Evolutionary conservation across 2,797 vertebrate species (phyloP), one percentile per base, ranked within the genome.

Genomic region (Lepidocolaptes lacrymiger): DNA sequence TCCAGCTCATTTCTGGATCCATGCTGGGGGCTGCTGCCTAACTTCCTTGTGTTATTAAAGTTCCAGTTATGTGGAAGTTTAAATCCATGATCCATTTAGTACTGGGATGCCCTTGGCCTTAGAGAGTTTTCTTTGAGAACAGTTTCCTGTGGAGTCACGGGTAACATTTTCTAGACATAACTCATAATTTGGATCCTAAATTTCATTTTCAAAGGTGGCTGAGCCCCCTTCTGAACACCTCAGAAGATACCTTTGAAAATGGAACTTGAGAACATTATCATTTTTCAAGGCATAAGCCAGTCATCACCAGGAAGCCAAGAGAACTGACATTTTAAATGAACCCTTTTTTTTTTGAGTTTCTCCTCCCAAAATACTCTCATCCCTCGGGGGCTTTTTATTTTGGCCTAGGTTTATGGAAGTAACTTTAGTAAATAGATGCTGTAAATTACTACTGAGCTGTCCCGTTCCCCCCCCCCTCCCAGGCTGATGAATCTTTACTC

Each of bases 21-120:
- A 0, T 12, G 0, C 17, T 4, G 51, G 37, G 71, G 32, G 59
- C 71, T 93, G 55, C 48, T 28, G 41, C 34, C 23, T 20, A 9
- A 1, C 3, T 20, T 63, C 51, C 3, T 6, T 18, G 1, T 7
- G 14, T 21, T 51, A 14, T 2, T 44, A 19, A 52, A 34, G 14
- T 18, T 43, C 3, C 9, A 54, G 58, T 24, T 36, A 13, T 5
- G 12, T 44, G 14, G 36, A n/a, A 39, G 19, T 63, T 77, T 19
- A 74, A 36, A 14, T 61, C 7, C 21, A 10, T 13, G 1, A 8
- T 26, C 18, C 16, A 0, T 32, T 41, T 23, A 14, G 17, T 24
- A 6, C 8, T 36, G 14, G 17, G 34, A 16, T 36, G 22, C 5
- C 19, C 3, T 4, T 6, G 41, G 24, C 59, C 34, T 61, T 63